Conservation (phyloP, 2,113 vertebrate species). For the Anguilla japonica region DNA sequence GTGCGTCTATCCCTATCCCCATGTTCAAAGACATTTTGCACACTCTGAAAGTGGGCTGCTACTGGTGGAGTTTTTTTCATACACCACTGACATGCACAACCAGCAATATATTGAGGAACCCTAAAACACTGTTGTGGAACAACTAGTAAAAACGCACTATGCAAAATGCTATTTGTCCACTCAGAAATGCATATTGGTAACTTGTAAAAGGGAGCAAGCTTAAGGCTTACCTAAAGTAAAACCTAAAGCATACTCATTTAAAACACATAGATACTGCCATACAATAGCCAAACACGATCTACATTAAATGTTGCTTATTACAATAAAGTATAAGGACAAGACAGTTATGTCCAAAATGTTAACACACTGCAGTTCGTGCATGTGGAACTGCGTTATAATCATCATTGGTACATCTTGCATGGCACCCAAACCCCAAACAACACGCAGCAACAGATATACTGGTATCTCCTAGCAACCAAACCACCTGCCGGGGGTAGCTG, state of each 20-base stretch:
- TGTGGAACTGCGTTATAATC: neutral
- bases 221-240: too few species aligned
- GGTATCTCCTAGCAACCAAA: slow-evolving; percentile 37
- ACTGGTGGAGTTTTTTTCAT: neutral
- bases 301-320: too few species aligned
- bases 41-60: slow-evolving; percentile 6
- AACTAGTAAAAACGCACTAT: too few species aligned
- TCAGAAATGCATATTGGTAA: too few species aligned
- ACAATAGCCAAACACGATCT: too few species aligned
- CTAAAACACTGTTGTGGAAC: too few species aligned
- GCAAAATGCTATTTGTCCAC: too few species aligned
- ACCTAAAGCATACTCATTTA: too few species aligned
- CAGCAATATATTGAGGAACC: neutral
- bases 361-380: neutral
- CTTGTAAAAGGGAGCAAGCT: too few species aligned
- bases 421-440: neutral
- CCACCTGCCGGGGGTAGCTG: slow-evolving; percentile 30
- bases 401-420: neutral
- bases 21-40: slow-evolving; percentile 38
- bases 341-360: too few species aligned
- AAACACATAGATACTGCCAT: too few species aligned
- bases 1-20: slow-evolving; percentile 27
- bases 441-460: neutral
- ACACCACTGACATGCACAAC: neutral
- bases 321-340: too few species aligned